phyloP scores from a whole-genome alignment of 2,888 invertebrate species.

The Erynnis tages region DNA sequence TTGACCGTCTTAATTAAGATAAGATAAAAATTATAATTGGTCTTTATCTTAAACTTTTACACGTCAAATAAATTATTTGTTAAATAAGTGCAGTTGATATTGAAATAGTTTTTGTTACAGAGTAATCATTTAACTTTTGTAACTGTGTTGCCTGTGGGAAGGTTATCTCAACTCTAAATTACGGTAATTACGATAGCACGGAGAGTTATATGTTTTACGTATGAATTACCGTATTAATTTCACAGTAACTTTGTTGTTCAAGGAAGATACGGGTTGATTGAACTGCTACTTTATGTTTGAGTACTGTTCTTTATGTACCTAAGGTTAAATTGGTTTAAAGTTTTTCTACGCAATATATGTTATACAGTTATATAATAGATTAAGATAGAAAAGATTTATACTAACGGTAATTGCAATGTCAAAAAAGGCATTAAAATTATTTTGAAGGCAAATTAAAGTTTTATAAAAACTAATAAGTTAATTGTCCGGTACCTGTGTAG shows the following conservation, averaged over 20 bases:
- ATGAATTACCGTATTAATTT: conserved; percentile 19
- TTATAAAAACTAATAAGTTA: no score
- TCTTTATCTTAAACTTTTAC: not conserved
- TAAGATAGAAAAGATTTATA: no score
- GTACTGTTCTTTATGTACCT: no score
- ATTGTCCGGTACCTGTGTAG: no score
- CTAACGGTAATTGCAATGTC: no score
- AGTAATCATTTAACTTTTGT: conserved; percentile 6
- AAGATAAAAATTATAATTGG: not conserved
- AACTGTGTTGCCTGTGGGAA: conserved; percentile 7
- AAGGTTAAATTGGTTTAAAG: no score
- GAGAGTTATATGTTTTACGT: conserved; percentile 5
- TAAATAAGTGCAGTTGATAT: conserved; percentile 8
- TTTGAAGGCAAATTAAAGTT: no score
- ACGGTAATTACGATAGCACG: conserved; percentile 17
- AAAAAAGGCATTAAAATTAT: no score
- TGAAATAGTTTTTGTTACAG: conserved; percentile 2
- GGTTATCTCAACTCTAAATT: conserved; percentile 18
- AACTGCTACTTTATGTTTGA: not conserved
- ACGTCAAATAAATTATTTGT: conserved; percentile 10
- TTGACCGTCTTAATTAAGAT: conserved; percentile 7
- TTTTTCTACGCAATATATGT: no score
- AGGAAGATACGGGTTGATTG: conserved; percentile 6
- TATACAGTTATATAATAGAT: no score
- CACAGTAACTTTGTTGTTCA: conserved; percentile 21